Conservation (phyloP, 2,888 invertebrate genomes). For the Mimumesa dahlbomi region DNA sequence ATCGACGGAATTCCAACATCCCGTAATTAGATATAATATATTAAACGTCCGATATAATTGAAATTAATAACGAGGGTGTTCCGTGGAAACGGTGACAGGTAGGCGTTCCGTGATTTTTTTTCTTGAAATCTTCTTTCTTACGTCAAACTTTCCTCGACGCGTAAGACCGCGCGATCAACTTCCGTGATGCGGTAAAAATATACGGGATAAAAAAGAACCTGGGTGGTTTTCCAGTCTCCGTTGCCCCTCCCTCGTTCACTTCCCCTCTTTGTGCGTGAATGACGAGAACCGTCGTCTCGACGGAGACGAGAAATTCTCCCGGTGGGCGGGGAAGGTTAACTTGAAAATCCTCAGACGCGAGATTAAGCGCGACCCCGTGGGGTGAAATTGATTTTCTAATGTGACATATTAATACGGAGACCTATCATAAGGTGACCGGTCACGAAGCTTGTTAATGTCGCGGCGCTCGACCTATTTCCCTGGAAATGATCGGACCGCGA, state of each 20-base stretch:
- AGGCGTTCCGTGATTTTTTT: conserved; percentile 8
- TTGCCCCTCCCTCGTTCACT: conserved; percentile 6
- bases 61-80: too few relatives aligned
- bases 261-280: conserved; percentile 11
- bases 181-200: conserved; percentile 52
- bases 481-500: too few relatives aligned
- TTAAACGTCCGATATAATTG: too few relatives aligned
- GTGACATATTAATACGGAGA: conserved; percentile 55
- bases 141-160: too few relatives aligned
- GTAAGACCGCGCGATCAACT: conserved; percentile 36
- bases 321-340: conserved; percentile 36
- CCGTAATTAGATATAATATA: too few relatives aligned
- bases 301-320: conserved; percentile 30
- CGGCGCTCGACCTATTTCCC: conserved; percentile 11
- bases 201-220: conserved; percentile 46
- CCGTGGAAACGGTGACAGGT: too few relatives aligned
- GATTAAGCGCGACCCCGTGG: conserved; percentile 51
- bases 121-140: too few relatives aligned
- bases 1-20: too few relatives aligned
- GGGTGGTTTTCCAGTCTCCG: conserved; percentile 10
- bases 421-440: conserved; percentile 37
- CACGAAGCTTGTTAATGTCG: conserved; percentile 45
- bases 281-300: conserved; percentile 23
- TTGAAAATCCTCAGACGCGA: conserved; percentile 52
- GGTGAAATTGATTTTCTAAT: conserved; percentile 63